These are phyloP conservation scores for Caenorhabditis angaria DNA, from an alignment of 2,888 invertebrate species.

Conservation along the genomic window DNA sequence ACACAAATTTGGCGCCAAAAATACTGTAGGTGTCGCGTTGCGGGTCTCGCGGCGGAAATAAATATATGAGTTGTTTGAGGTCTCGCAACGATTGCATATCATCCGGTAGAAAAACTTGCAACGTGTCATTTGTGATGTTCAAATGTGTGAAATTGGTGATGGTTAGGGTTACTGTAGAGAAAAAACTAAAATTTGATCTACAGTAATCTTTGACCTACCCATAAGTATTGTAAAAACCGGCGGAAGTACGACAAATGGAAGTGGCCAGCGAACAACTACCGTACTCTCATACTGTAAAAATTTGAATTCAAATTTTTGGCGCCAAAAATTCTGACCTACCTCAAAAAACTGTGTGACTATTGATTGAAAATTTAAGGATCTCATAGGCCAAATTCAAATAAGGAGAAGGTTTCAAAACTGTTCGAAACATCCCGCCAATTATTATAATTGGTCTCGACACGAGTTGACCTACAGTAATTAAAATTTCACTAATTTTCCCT, in stretches of 20 bases:
- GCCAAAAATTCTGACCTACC: conserved; percentile 30
- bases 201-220: conserved; percentile 13
- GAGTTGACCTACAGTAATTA: conserved; percentile 5
- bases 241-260: conserved; percentile 67
- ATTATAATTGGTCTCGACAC: conserved; percentile 6
- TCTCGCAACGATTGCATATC: conserved; percentile 63
- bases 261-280: conserved; percentile 66
- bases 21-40: conserved; percentile 69
- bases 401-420: neutral
- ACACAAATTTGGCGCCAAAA: conserved; percentile 68
- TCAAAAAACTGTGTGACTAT: conserved; percentile 69
- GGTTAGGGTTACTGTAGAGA: conserved; percentile 33
- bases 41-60: conserved; percentile 68
- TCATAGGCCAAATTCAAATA: conserved; percentile 12
- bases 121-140: conserved; percentile 55
- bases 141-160: conserved; percentile 44
- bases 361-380: conserved; percentile 60
- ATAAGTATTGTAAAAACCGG: conserved; percentile 54
- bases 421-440: too few relatives aligned
- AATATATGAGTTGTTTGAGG: conserved; percentile 53
- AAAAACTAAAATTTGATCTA: neutral
- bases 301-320: neutral
- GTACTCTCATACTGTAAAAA: conserved; percentile 64
- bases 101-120: conserved; percentile 70
- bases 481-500: too few relatives aligned